phyloP scores from a whole-genome alignment of 2,888 invertebrate species.

The Bhutanitis thaidina region DNA sequence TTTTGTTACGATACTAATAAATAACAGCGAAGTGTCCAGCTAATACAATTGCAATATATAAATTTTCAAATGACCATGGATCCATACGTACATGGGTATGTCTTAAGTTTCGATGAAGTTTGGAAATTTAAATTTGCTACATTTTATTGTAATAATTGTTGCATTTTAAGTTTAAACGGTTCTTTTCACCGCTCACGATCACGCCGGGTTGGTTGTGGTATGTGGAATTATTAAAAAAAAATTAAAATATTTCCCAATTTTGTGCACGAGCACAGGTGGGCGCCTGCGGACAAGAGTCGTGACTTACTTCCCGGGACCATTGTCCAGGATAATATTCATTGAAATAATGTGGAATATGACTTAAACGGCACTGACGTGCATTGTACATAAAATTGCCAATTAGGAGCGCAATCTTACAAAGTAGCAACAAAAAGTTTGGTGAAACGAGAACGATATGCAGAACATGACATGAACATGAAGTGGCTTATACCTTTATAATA shows the following conservation, averaged over 20 bases:
- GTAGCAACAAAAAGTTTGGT: constrained; percentile 7
- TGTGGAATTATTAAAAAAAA: constrained; percentile 50
- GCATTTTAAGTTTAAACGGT: constrained; percentile 23
- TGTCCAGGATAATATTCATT: constrained; percentile 43
- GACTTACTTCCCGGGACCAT: constrained; percentile 61
- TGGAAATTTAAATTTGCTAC: constrained; percentile 3
- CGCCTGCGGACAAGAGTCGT: constrained; percentile 62
- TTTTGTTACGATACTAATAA: too few relatives aligned
- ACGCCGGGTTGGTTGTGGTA: constrained; percentile 38
- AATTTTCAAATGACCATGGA: too few relatives aligned
- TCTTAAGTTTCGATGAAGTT: neutral
- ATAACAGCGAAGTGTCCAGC: too few relatives aligned
- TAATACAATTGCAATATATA: too few relatives aligned
- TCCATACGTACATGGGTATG: too few relatives aligned
- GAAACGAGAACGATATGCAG: neutral
- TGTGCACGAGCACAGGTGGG: constrained; percentile 64
- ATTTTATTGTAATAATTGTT: constrained; percentile 14
- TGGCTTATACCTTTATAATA: neutral
- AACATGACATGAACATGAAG: neutral
- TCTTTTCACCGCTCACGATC: constrained; percentile 49
- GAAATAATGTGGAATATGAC: constrained; percentile 49
- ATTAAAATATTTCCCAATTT: constrained; percentile 53
- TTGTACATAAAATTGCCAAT: constrained; percentile 54
- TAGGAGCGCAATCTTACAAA: constrained; percentile 35
- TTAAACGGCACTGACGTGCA: constrained; percentile 43